phyloP scores from a whole-genome alignment of 2,888 invertebrate species.

The Tricholauxania praeusta region DNA sequence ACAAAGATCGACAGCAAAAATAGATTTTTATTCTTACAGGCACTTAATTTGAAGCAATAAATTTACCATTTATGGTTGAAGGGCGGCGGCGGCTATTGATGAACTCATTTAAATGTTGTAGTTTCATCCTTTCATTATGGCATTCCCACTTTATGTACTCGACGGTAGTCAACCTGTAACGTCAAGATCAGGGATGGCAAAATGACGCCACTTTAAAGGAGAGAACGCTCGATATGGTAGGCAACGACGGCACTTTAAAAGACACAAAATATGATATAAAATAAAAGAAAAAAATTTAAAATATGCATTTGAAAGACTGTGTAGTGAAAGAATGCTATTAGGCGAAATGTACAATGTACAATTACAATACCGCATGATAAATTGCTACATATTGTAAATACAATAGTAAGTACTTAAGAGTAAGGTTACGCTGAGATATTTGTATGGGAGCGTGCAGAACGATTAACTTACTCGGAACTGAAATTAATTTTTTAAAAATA shows the following conservation, averaged over 20 bases:
- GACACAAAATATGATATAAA: constrained; percentile 6
- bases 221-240: neutral
- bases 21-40: constrained; percentile 12
- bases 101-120: constrained; percentile 12
- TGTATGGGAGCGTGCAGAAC: no score
- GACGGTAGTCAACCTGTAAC: constrained; percentile 28
- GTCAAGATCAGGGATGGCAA: constrained; percentile 28
- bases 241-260: constrained; percentile 19
- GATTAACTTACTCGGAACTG: no score
- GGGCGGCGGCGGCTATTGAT: neutral
- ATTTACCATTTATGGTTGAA: constrained; percentile 19
- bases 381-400: neutral
- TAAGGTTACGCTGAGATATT: neutral
- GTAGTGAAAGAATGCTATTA: neutral
- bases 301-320: neutral
- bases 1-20: constrained; percentile 27
- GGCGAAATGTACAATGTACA: neutral
- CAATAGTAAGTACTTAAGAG: constrained; percentile 10
- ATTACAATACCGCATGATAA: neutral
- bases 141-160: neutral
- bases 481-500: no score
- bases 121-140: constrained; percentile 23
- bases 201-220: constrained; percentile 14
- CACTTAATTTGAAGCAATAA: constrained; percentile 32
- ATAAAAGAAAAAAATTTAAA: constrained; percentile 13